phyloP scores from a whole-genome alignment of 2,888 invertebrate genomes.

The Drosophila ochracea region DNA sequence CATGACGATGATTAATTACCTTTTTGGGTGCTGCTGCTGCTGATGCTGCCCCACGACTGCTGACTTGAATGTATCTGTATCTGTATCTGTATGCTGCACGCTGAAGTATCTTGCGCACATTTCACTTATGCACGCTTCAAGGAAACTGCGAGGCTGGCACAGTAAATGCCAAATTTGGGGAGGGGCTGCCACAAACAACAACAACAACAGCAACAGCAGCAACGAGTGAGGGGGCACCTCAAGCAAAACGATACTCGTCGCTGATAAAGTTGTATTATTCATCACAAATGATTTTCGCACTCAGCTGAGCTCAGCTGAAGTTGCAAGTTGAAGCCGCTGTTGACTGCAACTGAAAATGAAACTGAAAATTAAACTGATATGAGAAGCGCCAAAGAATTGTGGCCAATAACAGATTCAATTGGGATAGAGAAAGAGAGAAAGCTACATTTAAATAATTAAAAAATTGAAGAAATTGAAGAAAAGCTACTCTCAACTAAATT shows the following conservation, averaged over 20 bases:
- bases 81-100: constrained; percentile 33
- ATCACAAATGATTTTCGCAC: constrained; percentile 70
- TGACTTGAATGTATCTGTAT: constrained; percentile 38
- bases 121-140: constrained; percentile 74
- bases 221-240: constrained; percentile 2
- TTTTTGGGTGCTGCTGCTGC: constrained; percentile 65
- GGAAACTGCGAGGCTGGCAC: constrained; percentile 37
- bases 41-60: constrained; percentile 21
- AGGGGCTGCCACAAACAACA: constrained; percentile 8
- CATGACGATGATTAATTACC: constrained; percentile 84
- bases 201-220: neutral
- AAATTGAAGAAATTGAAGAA: neutral
- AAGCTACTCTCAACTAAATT: neutral
- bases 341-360: neutral
- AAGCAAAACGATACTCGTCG: constrained; percentile 15
- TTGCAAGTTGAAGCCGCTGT: neutral
- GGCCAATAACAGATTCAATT: neutral
- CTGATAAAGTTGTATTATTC: constrained; percentile 76
- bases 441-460: neutral
- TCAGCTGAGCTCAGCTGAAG: constrained; percentile 15
- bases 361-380: neutral
- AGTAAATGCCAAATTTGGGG: constrained; percentile 20
- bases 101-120: constrained; percentile 57
- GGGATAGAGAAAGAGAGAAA: neutral
- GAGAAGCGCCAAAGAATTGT: neutral